These are phyloP conservation scores for Semnornis frantzii DNA, from an alignment of 2,113 vertebrate species.

Conservation along the genomic window DNA sequence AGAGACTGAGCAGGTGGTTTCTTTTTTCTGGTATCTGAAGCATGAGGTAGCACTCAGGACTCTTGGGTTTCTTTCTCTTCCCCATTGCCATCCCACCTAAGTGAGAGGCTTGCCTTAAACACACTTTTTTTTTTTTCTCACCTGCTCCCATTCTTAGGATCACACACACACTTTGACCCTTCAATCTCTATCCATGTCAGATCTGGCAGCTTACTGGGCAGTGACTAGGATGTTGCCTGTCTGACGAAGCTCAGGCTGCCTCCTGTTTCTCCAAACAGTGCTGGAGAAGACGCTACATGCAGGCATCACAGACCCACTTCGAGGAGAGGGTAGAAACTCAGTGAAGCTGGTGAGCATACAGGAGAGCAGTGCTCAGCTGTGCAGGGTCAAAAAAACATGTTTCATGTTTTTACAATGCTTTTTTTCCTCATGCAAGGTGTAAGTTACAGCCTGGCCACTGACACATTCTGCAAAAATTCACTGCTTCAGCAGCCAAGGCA, in stretches of 20 bases:
- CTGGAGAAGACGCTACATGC: not conserved
- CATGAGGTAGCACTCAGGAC: accelerated
- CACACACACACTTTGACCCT: not conserved
- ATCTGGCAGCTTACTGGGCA: not conserved
- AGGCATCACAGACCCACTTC: not conserved
- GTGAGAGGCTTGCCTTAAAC: not conserved
- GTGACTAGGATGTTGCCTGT: not conserved
- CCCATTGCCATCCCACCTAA: not conserved
- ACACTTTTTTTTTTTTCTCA: not conserved
- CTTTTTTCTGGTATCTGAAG: not conserved
- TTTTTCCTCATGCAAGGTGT: not conserved
- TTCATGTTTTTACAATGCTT: too few relatives aligned
- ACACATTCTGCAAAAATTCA: not conserved
- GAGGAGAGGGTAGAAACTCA: not conserved
- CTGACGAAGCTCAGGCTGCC: not conserved
- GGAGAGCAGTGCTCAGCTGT: not conserved
- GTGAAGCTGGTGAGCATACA: not conserved
- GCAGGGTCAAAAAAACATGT: not conserved
- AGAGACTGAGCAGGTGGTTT: not conserved
- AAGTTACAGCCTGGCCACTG: not conserved
- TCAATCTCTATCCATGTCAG: not conserved
- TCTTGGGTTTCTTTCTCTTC: not conserved
- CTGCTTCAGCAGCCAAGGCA: not conserved
- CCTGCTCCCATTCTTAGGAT: not conserved
- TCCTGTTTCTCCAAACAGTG: not conserved